These are phyloP conservation scores for Nephrocerus scutellatus DNA, from an alignment of 2,888 invertebrate genomes.

Conservation along the genomic window DNA sequence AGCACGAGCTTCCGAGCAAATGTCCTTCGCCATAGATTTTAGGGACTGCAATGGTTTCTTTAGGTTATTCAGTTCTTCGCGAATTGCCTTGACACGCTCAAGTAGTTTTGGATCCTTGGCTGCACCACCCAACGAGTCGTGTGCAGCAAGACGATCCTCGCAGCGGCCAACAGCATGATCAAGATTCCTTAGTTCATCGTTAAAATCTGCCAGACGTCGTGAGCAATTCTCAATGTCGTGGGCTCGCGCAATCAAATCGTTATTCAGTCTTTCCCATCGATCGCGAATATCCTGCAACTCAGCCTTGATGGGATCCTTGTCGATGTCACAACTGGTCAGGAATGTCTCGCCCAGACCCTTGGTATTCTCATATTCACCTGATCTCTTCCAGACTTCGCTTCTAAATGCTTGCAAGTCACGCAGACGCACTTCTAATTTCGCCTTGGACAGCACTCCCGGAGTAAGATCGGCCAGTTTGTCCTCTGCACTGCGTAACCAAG, in stretches of 20 bases:
- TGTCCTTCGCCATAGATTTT: slow-evolving; percentile 59
- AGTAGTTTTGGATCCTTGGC: slow-evolving; percentile 76
- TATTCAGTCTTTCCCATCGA: slow-evolving; percentile 86
- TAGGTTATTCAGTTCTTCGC: slow-evolving; percentile 73
- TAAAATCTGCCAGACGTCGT: slow-evolving; percentile 74
- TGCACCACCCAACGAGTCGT: slow-evolving; percentile 64
- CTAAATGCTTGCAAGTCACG: slow-evolving; percentile 82
- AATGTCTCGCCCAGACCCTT: slow-evolving; percentile 81
- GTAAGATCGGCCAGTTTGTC: slow-evolving; percentile 71
- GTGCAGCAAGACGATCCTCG: slow-evolving; percentile 70
- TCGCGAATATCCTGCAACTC: slow-evolving; percentile 75
- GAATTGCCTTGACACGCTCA: slow-evolving; percentile 74
- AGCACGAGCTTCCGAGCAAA: slow-evolving; percentile 67
- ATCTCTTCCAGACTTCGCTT: slow-evolving; percentile 87
- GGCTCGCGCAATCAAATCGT: slow-evolving; percentile 52
- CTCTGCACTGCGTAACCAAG: slow-evolving; percentile 84
- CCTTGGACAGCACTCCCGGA: slow-evolving; percentile 73
- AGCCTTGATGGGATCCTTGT: slow-evolving; percentile 80
- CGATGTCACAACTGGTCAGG: slow-evolving; percentile 79
- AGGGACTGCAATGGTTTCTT: slow-evolving; percentile 61
- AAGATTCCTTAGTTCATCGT: slow-evolving; percentile 76
- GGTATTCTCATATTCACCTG: slow-evolving; percentile 88
- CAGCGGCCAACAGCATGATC: slow-evolving; percentile 78
- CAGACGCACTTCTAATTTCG: slow-evolving; percentile 80
- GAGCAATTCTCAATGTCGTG: slow-evolving; percentile 66